Evolutionary conservation across 2,797 vertebrate genomes (phyloP).

Genomic region (Muscicapa striata): DNA sequence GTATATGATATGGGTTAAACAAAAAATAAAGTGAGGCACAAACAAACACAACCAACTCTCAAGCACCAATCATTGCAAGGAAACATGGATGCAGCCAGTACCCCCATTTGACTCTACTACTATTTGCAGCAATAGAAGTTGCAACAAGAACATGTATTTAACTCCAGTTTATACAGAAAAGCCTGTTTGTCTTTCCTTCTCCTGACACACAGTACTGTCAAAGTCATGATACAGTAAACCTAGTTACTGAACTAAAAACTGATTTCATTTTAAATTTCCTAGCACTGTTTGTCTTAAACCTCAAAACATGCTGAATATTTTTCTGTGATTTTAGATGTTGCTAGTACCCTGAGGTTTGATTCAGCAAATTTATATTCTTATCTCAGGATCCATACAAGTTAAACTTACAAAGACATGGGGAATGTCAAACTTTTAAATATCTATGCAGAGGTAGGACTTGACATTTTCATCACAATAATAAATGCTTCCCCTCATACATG

Average conservation of each 20-base stretch:
- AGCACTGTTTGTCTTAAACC: not conserved
- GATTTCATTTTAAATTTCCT: not conserved
- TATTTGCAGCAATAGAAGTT: not conserved
- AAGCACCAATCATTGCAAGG: not conserved
- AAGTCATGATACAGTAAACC: not conserved
- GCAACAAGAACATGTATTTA: not conserved
- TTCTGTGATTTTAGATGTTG: not conserved
- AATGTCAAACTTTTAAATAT: not conserved
- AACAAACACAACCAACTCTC: not conserved
- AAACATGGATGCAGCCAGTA: not conserved
- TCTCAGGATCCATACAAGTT: not conserved
- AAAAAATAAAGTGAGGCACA: constrained; percentile 44
- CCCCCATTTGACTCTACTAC: not conserved
- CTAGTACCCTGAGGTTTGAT: not conserved
- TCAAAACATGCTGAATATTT: not conserved
- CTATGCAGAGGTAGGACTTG: not conserved
- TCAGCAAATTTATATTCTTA: not conserved
- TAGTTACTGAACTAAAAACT: not conserved
- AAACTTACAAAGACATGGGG: not conserved
- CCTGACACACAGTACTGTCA: not conserved
- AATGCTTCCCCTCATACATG: not conserved
- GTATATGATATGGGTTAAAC: constrained; percentile 83
- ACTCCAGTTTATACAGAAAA: not conserved
- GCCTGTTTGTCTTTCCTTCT: not conserved
- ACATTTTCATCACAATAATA: not conserved